Conservation (phyloP, 1,140 invertebrate species). For the Holcopasites calliopsidis region DNA sequence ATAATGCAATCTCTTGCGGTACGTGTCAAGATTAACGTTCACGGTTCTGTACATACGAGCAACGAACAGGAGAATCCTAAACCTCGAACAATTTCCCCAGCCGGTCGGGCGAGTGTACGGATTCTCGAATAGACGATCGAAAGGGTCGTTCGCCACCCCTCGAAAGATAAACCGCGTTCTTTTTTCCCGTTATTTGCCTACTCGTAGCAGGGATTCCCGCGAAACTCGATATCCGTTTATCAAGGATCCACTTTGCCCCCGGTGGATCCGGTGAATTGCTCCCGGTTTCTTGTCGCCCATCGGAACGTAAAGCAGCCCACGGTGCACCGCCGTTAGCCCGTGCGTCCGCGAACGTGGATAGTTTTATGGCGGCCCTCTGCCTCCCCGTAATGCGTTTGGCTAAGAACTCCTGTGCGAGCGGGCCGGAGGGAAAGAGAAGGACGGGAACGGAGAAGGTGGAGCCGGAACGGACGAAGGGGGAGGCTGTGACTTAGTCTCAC, state of each 20-base stretch:
- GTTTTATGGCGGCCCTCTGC: constrained; percentile 73
- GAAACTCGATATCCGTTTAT: constrained; percentile 63
- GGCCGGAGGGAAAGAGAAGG: neutral
- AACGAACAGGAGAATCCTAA: neutral
- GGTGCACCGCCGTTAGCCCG: constrained; percentile 21
- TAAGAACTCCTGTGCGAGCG: constrained; percentile 66
- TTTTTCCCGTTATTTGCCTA: constrained; percentile 11
- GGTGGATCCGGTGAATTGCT: constrained; percentile 51
- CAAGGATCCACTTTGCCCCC: constrained; percentile 53
- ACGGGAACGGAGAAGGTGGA: neutral
- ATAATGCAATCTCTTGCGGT: too few relatives aligned
- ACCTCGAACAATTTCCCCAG: neutral
- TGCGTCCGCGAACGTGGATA: constrained; percentile 60
- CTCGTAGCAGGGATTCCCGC: constrained; percentile 7
- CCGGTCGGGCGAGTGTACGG: neutral
- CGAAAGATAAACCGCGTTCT: constrained; percentile 17
- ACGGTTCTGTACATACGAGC: neutral
- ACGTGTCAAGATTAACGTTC: too few relatives aligned
- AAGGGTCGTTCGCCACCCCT: neutral
- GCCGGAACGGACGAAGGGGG: neutral
- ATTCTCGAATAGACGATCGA: constrained; percentile 19
- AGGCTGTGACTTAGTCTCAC: constrained; percentile 26
- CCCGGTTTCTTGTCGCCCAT: constrained; percentile 60
- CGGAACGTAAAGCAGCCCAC: constrained; percentile 59
- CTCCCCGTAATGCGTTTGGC: constrained; percentile 71